Base-by-base conservation (phyloP, 2,797 vertebrate species). In the Tachyglossus aculeatus region DNA sequence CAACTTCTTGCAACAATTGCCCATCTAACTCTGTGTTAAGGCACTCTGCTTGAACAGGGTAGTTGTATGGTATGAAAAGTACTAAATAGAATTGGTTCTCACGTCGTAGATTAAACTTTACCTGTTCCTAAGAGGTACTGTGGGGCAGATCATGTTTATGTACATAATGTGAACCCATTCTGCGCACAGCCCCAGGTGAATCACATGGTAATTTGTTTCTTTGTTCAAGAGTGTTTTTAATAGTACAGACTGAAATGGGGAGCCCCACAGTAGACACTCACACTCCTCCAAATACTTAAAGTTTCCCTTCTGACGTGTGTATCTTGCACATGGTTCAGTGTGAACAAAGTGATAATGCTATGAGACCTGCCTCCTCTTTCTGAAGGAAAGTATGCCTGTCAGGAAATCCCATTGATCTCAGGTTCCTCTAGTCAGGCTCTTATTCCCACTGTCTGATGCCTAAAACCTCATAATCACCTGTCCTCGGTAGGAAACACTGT, bases 251-350 rank as follows among this genome's bases (percentile, higher is more conserved):
- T 40, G 50, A 50, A 32, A 36, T 54, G 48, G 40, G 34, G 37
- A 81, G 79, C 60, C 56, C 66, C 69, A 43, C 55, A 80, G 55
- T 59, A 59, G 39, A 62, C 54, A 81, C 54, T 21, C 61, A 48
- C 29, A 21, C n/a, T 64, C 43, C 71, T 77, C 32, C 31, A 47
- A 77, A 67, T 67, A 29, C 60, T 54, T 86, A 45, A 86, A 86
- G 80, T 83, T 86, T 74, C 48, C 76, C 34, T 77, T 66, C 61
- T 48, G 78, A 62, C 70, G 41, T 25, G 41, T 78, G 58, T 61
- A 73, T 4, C 0, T 3, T 51, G 11, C 75, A 13, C 24, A 41
- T 33, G 58, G 41, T 52, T 84, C 19, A 22, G 48, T 31, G n/a
- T 61, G 57, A 64, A 70, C 41, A 45, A 77, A 39, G 41, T 66